Evolutionary conservation across 2,113 vertebrate genomes (phyloP), one percentile per base, ranked within the genome.

Genomic region (Cyanoderma ruficeps): DNA sequence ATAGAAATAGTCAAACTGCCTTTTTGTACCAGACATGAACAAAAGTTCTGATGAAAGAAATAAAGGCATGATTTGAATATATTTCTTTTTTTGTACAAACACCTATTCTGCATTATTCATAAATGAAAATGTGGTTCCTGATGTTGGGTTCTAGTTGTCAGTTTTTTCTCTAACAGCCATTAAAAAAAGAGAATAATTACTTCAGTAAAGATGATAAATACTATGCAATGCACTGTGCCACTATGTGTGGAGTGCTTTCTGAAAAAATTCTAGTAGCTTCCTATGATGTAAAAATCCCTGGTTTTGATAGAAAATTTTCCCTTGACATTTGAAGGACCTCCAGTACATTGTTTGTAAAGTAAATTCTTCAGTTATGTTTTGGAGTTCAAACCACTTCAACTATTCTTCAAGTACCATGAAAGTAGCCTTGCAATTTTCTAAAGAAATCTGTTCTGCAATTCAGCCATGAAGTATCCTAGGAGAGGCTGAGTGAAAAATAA

Each of bases 81-180:
- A 24, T 59, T 82, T 63, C 15, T 9, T 7, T 35, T 84, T 70
- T 20, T 59, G 16, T 37, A 20, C 6, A 70, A 69, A 53, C 7
- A 65, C 21, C 6, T 33, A 12, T 50, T 83, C 33, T 59, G 21
- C 8, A 22, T 68, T 10, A 70, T 22, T 74, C 68, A 87, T 7
- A 46, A 67, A 74, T 16, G 2, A 84, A 81, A 57, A 69, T 23
- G 23, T 4, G 2, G 5, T 2, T 47, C 65, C 23, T 12, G 8
- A 12, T 19, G 9, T 22, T 79, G 23, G 0, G 1, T 47, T 75
- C 33, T 35, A 39, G 24, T 52, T 18, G 15, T 14, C 33, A 9
- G 0, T 2, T 35, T 49, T 46, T 71, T 5, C 0, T 7, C 12
- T 35, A 47, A 37, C 4, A n/a, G 14, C 1, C 1, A 16, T 67